A percentile compares a stretch with the other conserved stretches of the same genome.
These are phyloP conservation scores for Perca schrenkii DNA, from an alignment of 2,113 vertebrate species.

Conservation along the genomic window DNA sequence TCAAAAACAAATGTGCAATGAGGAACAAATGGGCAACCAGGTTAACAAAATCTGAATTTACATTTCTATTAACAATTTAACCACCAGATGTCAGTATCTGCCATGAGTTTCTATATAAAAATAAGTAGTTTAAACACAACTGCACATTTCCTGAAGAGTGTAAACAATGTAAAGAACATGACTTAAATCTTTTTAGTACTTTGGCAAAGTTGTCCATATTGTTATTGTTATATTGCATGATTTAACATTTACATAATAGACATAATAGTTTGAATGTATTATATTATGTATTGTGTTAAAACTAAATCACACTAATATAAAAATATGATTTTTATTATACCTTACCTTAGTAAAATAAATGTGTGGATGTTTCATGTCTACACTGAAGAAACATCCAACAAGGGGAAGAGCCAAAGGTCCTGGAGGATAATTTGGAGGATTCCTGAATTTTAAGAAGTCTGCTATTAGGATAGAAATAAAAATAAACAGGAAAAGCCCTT, in stretches of 20 bases:
- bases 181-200: too few species aligned
- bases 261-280: neutral
- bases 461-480: constrained; percentile 77
- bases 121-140: neutral
- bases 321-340: neutral
- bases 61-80: neutral
- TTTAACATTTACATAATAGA: too few species aligned
- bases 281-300: neutral
- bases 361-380: constrained; percentile 70
- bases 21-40: neutral
- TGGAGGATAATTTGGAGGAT: constrained; percentile 82
- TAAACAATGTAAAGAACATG: too few species aligned
- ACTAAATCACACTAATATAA: neutral
- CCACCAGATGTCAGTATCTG: constrained; percentile 7
- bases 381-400: constrained; percentile 75
- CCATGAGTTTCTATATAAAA: neutral
- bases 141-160: neutral
- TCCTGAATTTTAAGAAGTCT: constrained; percentile 77
- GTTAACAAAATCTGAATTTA: neutral
- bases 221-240: too few species aligned
- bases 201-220: neutral
- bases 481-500: constrained; percentile 75
- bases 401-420: constrained; percentile 81
- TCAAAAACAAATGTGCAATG: neutral
- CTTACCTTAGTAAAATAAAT: constrained; percentile 74